Conservation (phyloP, 2,797 vertebrate species). For the Hydrocynus forskahlii region DNA sequence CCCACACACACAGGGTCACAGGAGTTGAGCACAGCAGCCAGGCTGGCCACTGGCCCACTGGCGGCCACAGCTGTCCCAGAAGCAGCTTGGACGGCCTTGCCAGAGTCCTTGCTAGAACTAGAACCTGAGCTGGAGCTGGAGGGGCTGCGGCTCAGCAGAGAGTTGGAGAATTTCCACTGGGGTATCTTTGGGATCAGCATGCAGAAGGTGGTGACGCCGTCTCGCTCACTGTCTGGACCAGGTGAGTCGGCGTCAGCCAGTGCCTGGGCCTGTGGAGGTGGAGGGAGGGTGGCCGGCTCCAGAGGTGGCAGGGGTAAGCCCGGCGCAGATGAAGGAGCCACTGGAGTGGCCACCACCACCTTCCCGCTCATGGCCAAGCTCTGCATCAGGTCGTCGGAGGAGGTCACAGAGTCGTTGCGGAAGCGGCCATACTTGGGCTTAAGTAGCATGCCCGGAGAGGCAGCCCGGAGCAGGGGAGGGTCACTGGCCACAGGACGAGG, state of each 20-base stretch:
- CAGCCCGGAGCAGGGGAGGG: conserved; percentile 69
- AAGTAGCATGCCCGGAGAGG: conserved; percentile 88
- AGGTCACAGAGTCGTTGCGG: conserved; percentile 88
- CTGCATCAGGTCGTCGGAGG: conserved; percentile 86
- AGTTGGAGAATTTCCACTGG: conserved; percentile 94
- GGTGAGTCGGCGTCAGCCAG: conserved; percentile 80
- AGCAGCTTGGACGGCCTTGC: conserved; percentile 62
- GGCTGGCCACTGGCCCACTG: conserved; percentile 78
- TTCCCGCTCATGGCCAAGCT: conserved; percentile 86
- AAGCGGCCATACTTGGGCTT: conserved; percentile 93
- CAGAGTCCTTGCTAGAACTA: conserved; percentile 82
- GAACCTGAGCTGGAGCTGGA: conserved; percentile 82
- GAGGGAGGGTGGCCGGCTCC: conserved; percentile 69
- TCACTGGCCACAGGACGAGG: conserved; percentile 44
- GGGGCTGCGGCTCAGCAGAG: conserved; percentile 87
- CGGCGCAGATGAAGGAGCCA: conserved; percentile 73
- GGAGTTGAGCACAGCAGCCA: conserved; percentile 87
- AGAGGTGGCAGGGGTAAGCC: conserved; percentile 77
- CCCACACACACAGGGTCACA: conserved; percentile 90
- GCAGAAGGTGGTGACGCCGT: conserved; percentile 91
- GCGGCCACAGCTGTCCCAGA: conserved; percentile 56
- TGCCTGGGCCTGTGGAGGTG: conserved; percentile 56
- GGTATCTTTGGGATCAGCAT: conserved; percentile 93
- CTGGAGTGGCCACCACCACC: conserved; percentile 80
- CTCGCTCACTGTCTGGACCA: conserved; percentile 84